Base-by-base conservation (phyloP, 1,140 invertebrate species). In the Drosophila serrata region DNA sequence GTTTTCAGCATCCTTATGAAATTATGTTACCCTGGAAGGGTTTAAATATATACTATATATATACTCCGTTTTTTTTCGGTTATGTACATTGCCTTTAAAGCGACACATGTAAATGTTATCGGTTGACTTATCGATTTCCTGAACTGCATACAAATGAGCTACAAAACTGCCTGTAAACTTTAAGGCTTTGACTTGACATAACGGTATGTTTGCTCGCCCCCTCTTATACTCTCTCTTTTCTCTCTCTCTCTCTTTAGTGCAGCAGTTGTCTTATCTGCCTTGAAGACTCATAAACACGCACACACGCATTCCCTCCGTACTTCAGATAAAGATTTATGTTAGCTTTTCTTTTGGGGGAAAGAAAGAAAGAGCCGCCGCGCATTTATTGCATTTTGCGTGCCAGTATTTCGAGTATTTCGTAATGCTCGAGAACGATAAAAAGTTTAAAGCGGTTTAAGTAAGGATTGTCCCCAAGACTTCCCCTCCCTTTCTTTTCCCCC, bases 301-400 rank as follows among this genome's bases (percentile, higher is more conserved):
- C 27, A 48, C 64, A 82, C 78, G 49, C 49, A 82, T 75, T 64
- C 63, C 73, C n/a, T n/a, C n/a, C 51, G 60, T 68, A 79, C 69
- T 76, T 77, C 39, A 62, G 82, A 87, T 87, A 87, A 87, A 82
- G 84, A 90, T 90, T 81, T 81, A 85, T 72, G 79, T 84, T 84
- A 53, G 82, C 46, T 43, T 53, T 42, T 62, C 70, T 80, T 62
- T 49, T 40, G 56, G 56, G 43, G 46, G 35, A 48, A 63, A 76
- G 37, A 33, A 43, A 76, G 57, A 33, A 43, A 76, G 37, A 55
- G 51, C 7, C 51, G 68, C 39, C 19, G 24, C 11, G 45, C 51
- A 37, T 35, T 35, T 58, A 69, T 24, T 57, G 49, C 65, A 57
- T 68, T 69, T 46, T 35, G 48, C 45, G 57, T 43, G 37, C 65